phyloP scores from a whole-genome alignment of 2,113 vertebrate genomes.

The Erythrocercus mccallii region DNA sequence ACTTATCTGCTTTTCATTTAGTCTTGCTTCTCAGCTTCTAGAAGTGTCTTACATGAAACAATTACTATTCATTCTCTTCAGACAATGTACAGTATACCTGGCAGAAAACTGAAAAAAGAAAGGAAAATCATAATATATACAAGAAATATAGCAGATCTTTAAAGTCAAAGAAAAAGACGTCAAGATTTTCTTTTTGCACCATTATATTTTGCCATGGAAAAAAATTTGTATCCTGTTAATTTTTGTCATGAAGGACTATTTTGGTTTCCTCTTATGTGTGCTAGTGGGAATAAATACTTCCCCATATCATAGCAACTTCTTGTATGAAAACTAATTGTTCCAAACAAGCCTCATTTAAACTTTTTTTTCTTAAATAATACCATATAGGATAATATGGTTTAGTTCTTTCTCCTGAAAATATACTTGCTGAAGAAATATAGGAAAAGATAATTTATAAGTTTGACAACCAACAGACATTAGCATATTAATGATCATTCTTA shows the following conservation, averaged over 20 bases:
- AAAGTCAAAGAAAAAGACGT: not conserved
- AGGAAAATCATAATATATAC: not conserved
- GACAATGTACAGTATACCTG: not conserved
- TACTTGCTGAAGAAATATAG: not conserved
- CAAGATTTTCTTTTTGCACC: not conserved
- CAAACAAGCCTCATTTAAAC: not conserved
- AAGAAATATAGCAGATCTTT: not conserved
- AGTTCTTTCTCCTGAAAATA: not conserved
- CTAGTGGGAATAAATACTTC: not conserved
- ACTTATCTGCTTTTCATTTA: not conserved
- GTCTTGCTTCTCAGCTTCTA: not conserved
- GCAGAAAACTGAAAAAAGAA: not conserved
- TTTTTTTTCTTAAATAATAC: not conserved
- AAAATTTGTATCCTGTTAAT: not conserved
- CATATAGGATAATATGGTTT: not conserved
- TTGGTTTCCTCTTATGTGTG: not conserved
- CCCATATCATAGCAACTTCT: not conserved
- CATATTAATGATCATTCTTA: not conserved
- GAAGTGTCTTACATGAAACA: not conserved
- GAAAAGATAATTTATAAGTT: not conserved
- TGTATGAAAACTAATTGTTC: not conserved
- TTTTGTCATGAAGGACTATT: not conserved
- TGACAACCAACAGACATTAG: not conserved
- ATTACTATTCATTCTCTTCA: not conserved
- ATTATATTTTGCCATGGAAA: not conserved